A percentile compares a stretch with the other conserved stretches of the same genome.
These are phyloP conservation scores for Crematogaster levior DNA, from an alignment of 2,888 invertebrate genomes.

Conservation along the genomic window DNA sequence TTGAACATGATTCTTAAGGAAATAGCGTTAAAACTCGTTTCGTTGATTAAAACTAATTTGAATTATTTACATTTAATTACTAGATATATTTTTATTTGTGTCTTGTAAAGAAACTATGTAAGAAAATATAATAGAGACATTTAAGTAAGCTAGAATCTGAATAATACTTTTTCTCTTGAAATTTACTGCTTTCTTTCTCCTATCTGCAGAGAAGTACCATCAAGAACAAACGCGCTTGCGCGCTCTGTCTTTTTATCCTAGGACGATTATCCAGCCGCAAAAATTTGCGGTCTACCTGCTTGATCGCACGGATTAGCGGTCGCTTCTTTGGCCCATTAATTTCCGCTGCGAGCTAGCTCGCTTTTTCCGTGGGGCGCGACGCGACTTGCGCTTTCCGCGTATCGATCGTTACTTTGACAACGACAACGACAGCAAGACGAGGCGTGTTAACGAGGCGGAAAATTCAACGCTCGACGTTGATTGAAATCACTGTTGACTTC, in stretches of 20 bases:
- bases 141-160: background rate
- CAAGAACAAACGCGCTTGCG: conserved; percentile 29
- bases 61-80: background rate
- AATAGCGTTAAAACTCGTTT: background rate
- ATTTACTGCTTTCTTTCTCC: background rate
- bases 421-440: conserved; percentile 16
- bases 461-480: conserved; percentile 2
- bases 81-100: background rate
- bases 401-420: conserved; percentile 33
- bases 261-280: conserved; percentile 44
- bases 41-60: background rate
- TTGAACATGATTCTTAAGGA: background rate
- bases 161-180: background rate
- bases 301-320: conserved; percentile 50
- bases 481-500: conserved; percentile 10
- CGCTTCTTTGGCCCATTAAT: conserved; percentile 50
- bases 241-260: conserved; percentile 17
- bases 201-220: background rate
- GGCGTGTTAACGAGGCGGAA: conserved; percentile 48
- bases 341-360: conserved; percentile 16
- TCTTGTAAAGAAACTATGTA: background rate
- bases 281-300: conserved; percentile 49
- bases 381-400: conserved; percentile 32
- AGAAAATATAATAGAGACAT: conserved; percentile 1
- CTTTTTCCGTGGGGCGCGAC: conserved; percentile 33